Percentiles rank a stretch among this genome's conserved stretches.
These are phyloP conservation scores for Cosmopolites sordidus DNA, from an alignment of 2,888 invertebrate species.

Conservation along the genomic window DNA sequence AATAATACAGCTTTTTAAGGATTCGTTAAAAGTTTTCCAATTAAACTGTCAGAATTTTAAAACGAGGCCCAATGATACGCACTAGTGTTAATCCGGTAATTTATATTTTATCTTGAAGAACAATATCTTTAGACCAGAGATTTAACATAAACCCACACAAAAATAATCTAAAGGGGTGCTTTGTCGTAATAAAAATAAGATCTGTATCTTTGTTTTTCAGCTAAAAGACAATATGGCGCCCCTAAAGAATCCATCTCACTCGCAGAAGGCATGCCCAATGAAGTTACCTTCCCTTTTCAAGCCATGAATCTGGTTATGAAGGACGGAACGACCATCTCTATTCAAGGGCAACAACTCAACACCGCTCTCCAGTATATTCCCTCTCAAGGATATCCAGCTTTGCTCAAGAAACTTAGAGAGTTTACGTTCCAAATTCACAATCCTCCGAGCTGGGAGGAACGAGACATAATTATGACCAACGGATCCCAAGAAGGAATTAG, in stretches of 20 bases:
- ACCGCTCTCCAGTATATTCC: constrained; percentile 72
- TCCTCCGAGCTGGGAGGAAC: constrained; percentile 59
- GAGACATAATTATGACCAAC: constrained; percentile 64
- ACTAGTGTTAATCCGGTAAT: too few species aligned
- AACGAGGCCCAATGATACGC: too few species aligned
- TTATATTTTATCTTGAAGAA: too few species aligned
- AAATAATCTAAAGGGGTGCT: too few species aligned
- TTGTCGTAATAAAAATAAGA: too few species aligned
- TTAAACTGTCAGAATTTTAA: too few species aligned
- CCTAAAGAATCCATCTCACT: constrained; percentile 56
- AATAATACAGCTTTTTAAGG: too few species aligned
- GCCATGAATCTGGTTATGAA: constrained; percentile 57
- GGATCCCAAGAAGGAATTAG: constrained; percentile 77
- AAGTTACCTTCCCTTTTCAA: constrained; percentile 65
- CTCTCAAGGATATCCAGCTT: constrained; percentile 61
- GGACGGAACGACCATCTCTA: constrained; percentile 52
- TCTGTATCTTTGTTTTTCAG: constrained; percentile 39
- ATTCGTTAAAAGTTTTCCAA: too few species aligned
- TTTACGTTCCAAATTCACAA: constrained; percentile 62
- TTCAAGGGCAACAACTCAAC: constrained; percentile 59
- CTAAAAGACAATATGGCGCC: constrained; percentile 51
- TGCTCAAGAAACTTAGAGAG: constrained; percentile 57
- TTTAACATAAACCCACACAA: too few species aligned
- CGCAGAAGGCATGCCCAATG: constrained; percentile 73
- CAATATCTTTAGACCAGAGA: too few species aligned